Percentiles rank a stretch among this genome's conserved stretches.
phyloP scores from a whole-genome alignment of 2,113 vertebrate genomes.

The Sigmodon hispidus region DNA sequence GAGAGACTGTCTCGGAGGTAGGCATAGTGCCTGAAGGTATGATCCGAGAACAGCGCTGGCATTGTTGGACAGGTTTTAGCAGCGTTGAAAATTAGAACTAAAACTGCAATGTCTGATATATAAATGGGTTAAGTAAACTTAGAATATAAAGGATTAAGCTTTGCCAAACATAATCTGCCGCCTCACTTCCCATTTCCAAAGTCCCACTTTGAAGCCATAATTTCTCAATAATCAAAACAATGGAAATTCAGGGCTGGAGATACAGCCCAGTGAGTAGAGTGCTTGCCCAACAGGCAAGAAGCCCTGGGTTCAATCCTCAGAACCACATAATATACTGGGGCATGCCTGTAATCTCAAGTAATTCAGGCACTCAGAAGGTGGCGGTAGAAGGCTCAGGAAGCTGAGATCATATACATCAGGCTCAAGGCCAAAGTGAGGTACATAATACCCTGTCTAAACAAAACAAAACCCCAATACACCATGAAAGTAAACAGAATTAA shows the following conservation, averaged over 20 bases:
- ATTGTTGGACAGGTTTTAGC: slow-evolving; percentile 96
- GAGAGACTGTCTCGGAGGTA: slow-evolving; percentile 98
- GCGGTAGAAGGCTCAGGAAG: not conserved
- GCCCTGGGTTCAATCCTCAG: not conserved
- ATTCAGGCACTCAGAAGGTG: not conserved
- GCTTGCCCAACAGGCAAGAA: not conserved
- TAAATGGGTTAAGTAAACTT: slow-evolving; percentile 72
- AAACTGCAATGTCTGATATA: slow-evolving; percentile 93
- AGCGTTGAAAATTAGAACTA: slow-evolving; percentile 98
- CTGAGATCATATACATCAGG: not conserved
- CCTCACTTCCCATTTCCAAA: not conserved
- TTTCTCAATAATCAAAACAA: slow-evolving; percentile 50
- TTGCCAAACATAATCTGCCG: slow-evolving; percentile 7
- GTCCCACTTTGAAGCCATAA: not conserved
- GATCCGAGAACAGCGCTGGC: slow-evolving; percentile 97
- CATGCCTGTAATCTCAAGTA: not conserved
- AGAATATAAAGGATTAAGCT: not conserved
- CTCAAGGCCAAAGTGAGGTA: not conserved
- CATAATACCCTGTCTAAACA: not conserved
- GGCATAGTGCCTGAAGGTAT: slow-evolving; percentile 96
- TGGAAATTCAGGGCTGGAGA: not conserved
- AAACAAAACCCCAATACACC: not conserved
- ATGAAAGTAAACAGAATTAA: not conserved
- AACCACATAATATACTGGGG: not conserved
- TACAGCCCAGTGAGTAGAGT: not conserved